phyloP scores from a whole-genome alignment of 2,888 invertebrate genomes.

The Acleris laterana region DNA sequence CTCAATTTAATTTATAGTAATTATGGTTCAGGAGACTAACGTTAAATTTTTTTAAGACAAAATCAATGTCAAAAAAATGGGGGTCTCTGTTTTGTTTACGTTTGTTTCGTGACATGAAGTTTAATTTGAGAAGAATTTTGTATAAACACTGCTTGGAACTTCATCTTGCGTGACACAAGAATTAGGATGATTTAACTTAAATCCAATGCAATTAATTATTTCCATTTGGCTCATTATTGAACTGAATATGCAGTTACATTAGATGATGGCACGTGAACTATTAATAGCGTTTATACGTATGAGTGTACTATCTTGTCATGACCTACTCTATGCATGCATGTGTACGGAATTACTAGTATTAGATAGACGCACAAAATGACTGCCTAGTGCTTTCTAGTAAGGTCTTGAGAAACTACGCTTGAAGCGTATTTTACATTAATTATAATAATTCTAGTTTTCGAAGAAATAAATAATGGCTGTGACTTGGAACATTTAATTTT shows the following conservation, averaged over 20 bases:
- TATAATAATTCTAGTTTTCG: constrained; percentile 29
- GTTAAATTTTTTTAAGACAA: too few species aligned
- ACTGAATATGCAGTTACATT: neutral
- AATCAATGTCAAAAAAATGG: too few species aligned
- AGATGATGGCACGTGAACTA: neutral
- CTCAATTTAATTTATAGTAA: too few species aligned
- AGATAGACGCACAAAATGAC: constrained; percentile 38
- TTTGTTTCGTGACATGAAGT: too few species aligned
- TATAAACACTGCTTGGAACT: too few species aligned
- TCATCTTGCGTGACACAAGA: too few species aligned
- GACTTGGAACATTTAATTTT: neutral
- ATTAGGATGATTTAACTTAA: too few species aligned
- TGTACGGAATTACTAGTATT: constrained; percentile 36
- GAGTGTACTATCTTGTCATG: constrained; percentile 19
- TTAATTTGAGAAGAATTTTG: too few species aligned
- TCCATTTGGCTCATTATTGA: neutral
- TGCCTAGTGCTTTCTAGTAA: constrained; percentile 33
- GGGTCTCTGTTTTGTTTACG: too few species aligned
- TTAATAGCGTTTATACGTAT: neutral
- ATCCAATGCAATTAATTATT: too few species aligned
- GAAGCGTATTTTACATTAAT: constrained; percentile 31
- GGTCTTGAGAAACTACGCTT: constrained; percentile 31
- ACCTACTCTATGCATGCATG: constrained; percentile 26
- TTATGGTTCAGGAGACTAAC: too few species aligned
- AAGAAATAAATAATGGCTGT: constrained; percentile 17